phyloP scores from a whole-genome alignment of 2,888 invertebrate genomes.

The Tipula unca region DNA sequence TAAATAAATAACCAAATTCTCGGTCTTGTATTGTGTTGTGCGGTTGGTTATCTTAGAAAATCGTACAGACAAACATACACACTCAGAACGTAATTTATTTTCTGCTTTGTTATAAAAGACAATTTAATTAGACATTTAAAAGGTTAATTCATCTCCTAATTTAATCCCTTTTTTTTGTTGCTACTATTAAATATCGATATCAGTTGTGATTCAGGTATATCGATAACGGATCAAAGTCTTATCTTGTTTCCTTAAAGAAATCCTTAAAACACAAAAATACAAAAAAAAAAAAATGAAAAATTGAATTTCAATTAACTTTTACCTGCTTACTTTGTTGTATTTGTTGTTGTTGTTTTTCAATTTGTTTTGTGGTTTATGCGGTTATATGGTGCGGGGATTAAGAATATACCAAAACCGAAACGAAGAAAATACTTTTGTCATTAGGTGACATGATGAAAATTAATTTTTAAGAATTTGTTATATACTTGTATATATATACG shows the following conservation, averaged over 20 bases:
- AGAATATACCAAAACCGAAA: background rate
- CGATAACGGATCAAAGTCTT: background rate
- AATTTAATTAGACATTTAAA: slow-evolving; percentile 14
- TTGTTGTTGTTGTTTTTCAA: background rate
- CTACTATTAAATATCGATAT: slow-evolving; percentile 14
- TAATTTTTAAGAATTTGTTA: background rate
- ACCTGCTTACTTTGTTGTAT: background rate
- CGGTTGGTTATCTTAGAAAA: background rate
- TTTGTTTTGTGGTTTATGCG: background rate
- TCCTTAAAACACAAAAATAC: background rate
- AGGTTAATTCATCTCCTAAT: background rate
- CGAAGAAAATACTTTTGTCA: slow-evolving; percentile 3
- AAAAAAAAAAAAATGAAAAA: background rate
- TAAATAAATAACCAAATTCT: background rate
- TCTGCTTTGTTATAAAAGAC: background rate
- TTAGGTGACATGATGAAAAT: slow-evolving; percentile 8
- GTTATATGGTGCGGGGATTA: background rate
- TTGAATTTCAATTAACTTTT: slow-evolving; percentile 14
- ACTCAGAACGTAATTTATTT: background rate
- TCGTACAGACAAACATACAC: background rate
- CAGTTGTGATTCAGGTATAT: background rate
- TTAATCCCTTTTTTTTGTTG: background rate
- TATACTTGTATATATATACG: background rate
- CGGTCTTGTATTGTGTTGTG: background rate
- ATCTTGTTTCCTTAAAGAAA: slow-evolving; percentile 8